Percentiles rank a stretch among this genome's conserved stretches.
Conservation (phyloP, 2,888 invertebrate species). For the Apodemia mormo region DNA sequence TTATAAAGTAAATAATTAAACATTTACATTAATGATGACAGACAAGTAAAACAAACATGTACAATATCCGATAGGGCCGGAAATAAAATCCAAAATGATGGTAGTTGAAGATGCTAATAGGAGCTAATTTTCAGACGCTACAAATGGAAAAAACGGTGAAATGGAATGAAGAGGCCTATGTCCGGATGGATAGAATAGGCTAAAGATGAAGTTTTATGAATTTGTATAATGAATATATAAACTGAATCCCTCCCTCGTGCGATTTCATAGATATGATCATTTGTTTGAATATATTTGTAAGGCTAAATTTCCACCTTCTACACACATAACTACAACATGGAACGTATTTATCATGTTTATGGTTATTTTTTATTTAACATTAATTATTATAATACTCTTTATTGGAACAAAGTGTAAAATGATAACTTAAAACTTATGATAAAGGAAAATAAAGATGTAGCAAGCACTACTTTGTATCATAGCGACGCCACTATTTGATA, state of each 20-base stretch:
- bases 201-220: conserved; percentile 1
- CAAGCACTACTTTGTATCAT: too few species aligned
- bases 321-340: too few species aligned
- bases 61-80: not conserved
- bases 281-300: not conserved
- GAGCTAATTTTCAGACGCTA: not conserved
- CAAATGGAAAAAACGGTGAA: conserved; percentile 2
- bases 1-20: not conserved
- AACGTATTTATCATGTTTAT: not conserved
- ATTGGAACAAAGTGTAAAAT: too few species aligned
- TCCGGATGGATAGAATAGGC: conserved; percentile 14
- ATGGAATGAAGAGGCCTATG: conserved; percentile 16
- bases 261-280: not conserved
- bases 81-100: not conserved
- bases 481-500: too few species aligned
- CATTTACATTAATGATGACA: not conserved
- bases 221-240: not conserved
- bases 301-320: not conserved
- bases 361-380: too few species aligned
- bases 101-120: not conserved
- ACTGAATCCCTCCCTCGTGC: not conserved
- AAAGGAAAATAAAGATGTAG: too few species aligned
- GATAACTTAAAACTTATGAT: too few species aligned
- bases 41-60: not conserved
- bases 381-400: too few species aligned